These are phyloP conservation scores for Spisula subtruncata DNA, from an alignment of 2,888 invertebrate species.

Conservation along the genomic window DNA sequence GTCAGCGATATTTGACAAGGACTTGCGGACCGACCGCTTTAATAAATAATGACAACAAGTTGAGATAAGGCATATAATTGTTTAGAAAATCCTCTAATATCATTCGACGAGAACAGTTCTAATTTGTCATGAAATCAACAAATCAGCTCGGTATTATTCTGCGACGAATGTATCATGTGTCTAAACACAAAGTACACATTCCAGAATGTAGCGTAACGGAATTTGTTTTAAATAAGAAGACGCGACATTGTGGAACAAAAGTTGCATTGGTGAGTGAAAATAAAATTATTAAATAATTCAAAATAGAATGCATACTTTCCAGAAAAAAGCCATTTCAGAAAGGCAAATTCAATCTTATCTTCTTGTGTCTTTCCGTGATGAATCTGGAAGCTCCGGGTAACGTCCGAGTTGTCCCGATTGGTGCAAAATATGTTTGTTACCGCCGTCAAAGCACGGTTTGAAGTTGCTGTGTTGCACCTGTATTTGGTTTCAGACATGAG, in stretches of 20 bases:
- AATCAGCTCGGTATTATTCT: neutral
- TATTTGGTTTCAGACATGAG: too few species aligned
- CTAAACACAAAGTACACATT: conserved; percentile 59
- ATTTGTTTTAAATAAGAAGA: conserved; percentile 56
- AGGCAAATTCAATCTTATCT: too few species aligned
- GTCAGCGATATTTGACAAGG: too few species aligned
- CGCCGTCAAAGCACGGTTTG: too few species aligned
- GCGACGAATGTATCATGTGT: conserved; percentile 60
- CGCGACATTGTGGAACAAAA: neutral
- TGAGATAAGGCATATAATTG: conserved; percentile 23
- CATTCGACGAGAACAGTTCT: neutral
- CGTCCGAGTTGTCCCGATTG: too few species aligned
- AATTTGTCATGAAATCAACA: neutral
- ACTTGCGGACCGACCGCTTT: neutral
- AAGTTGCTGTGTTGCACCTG: too few species aligned
- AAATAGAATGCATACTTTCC: too few species aligned
- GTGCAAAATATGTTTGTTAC: too few species aligned
- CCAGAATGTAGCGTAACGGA: conserved; percentile 69
- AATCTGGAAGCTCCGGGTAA: too few species aligned
- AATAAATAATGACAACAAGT: neutral
- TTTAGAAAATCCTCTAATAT: neutral
- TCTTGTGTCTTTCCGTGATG: too few species aligned
- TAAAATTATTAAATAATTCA: too few species aligned
- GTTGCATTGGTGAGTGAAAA: conserved; percentile 72
- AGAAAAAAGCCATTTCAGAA: too few species aligned